Conservation (phyloP, 2,888 invertebrate species). For the Tachystola acroxantha region DNA sequence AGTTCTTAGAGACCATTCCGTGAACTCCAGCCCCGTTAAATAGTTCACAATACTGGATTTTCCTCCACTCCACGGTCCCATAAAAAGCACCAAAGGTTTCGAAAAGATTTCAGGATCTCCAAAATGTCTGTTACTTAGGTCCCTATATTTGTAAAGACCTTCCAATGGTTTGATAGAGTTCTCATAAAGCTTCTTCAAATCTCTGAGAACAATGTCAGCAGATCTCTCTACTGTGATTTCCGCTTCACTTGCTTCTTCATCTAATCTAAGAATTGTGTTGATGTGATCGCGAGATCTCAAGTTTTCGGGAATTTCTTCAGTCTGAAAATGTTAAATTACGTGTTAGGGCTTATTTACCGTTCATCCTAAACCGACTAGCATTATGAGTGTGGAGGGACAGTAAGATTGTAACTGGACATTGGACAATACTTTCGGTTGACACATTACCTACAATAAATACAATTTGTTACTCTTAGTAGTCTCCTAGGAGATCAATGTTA, state of each 20-base stretch:
- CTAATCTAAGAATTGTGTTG: conserved; percentile 86
- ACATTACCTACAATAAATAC: no score
- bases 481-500: no score
- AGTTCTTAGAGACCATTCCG: conserved; percentile 89
- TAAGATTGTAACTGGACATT: no score
- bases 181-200: conserved; percentile 91
- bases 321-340: conserved; percentile 75
- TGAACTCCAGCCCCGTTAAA: conserved; percentile 91
- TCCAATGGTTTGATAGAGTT: conserved; percentile 93
- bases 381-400: no score
- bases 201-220: conserved; percentile 87
- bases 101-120: conserved; percentile 97
- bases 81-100: conserved; percentile 93
- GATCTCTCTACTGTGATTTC: conserved; percentile 85
- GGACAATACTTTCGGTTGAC: no score
- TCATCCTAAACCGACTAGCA: no score
- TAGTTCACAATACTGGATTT: conserved; percentile 97
- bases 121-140: conserved; percentile 93
- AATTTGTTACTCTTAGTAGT: no score
- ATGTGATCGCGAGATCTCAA: conserved; percentile 89
- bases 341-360: no score
- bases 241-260: conserved; percentile 84
- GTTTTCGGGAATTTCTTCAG: conserved; percentile 86
- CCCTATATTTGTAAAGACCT: conserved; percentile 93
- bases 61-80: conserved; percentile 98